These are phyloP conservation scores for Mastomys natalensis DNA, from an alignment of 2,113 vertebrate genomes.

Conservation along the genomic window DNA sequence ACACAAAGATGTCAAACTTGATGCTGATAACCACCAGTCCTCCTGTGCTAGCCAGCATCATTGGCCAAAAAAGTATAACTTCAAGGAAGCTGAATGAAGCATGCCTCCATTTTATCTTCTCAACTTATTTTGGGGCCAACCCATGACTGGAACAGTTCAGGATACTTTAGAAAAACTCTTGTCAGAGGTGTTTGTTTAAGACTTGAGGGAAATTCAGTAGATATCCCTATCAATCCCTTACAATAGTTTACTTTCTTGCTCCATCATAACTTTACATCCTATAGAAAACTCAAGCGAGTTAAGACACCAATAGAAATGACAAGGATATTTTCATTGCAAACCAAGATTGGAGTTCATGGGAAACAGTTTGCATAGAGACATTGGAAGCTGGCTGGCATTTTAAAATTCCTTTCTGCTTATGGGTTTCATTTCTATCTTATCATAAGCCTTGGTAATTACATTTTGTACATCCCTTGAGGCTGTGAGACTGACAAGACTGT, in stretches of 20 bases:
- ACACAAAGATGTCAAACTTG: not conserved
- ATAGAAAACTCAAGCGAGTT: not conserved
- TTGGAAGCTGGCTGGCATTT: conserved; percentile 39
- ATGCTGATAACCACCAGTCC: not conserved
- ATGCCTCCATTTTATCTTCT: not conserved
- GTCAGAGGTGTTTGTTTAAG: not conserved
- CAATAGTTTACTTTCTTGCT: conserved; percentile 1
- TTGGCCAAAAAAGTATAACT: not conserved
- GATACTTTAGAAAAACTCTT: not conserved
- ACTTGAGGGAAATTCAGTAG: not conserved
- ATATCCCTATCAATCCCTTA: not conserved
- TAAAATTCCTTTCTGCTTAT: conserved; percentile 41
- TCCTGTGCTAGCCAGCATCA: conserved; percentile 4
- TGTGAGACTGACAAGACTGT: conserved; percentile 45
- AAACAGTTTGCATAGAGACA: conserved; percentile 20
- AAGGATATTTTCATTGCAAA: not conserved
- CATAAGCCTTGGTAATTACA: conserved; percentile 53
- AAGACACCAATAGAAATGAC: not conserved
- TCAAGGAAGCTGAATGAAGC: not conserved
- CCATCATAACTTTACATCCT: not conserved
- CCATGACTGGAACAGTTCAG: not conserved
- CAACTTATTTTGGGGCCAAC: not conserved
- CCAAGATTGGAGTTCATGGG: not conserved
- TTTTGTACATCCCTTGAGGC: conserved; percentile 50
- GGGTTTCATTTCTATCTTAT: conserved; percentile 59